Evolutionary conservation across 1,140 invertebrate genomes (phyloP).

Genomic region (Aphidius gifuensis): DNA sequence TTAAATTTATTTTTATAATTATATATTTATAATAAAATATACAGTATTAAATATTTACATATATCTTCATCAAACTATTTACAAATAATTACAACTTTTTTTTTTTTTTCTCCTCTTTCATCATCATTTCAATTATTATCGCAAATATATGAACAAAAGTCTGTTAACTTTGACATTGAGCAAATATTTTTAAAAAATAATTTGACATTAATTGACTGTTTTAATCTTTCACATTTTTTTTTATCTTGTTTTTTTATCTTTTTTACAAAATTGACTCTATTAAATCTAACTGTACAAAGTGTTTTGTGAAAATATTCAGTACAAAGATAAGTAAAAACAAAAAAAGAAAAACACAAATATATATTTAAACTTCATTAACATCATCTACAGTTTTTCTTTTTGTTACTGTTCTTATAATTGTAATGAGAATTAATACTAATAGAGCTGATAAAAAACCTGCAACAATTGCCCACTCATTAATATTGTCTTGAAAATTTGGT

Average conservation of each 20-base stretch:
- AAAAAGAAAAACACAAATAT: no score
- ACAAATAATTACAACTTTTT: conserved; percentile 52
- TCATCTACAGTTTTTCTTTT: conserved; percentile 29
- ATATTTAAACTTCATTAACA: conserved; percentile 28
- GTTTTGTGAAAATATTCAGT: no score
- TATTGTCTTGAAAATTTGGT: conserved; percentile 31
- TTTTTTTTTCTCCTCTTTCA: conserved; percentile 15
- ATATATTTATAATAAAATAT: conserved; percentile 16
- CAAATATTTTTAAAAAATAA: conserved; percentile 1
- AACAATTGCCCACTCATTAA: conserved; percentile 34
- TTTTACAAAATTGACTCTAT: conserved; percentile 4
- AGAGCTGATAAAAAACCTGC: conserved; percentile 30
- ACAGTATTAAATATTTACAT: conserved; percentile 38
- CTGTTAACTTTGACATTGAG: conserved; percentile 45
- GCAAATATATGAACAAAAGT: conserved; percentile 34
- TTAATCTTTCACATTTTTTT: neutral
- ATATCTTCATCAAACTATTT: conserved; percentile 35
- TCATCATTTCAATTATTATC: conserved; percentile 34
- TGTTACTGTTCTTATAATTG: conserved; percentile 27
- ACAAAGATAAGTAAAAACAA: no score
- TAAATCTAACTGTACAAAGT: neutral
- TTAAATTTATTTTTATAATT: neutral
- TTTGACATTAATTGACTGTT: no score
- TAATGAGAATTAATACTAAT: conserved; percentile 27
- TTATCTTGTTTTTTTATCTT: no score